Base-by-base conservation (phyloP, 2,113 vertebrate genomes). In the Notarius quadriscutis region DNA sequence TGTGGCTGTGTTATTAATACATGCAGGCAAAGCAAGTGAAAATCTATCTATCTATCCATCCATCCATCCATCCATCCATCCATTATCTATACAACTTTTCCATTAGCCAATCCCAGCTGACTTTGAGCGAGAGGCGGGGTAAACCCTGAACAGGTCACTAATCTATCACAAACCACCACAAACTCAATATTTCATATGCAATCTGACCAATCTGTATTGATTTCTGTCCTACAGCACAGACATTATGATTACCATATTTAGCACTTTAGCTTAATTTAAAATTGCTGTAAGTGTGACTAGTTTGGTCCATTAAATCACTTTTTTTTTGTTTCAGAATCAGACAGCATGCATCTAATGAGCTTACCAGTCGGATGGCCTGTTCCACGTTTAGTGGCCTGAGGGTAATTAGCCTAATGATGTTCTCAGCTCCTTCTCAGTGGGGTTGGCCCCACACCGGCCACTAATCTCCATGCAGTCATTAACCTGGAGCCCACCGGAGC, bases 391-490 rank as follows among this genome's bases (percentile, higher is more conserved):
- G 48, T 71, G 25, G 86, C 91, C 88, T 34, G 15, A 83, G 92
- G 92, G 88, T 90, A 92, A 90, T 71, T 74, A 84, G 89, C 92
- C 89, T 94, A 94, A 93, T 94, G 93, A 94, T 90, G 86, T 92
- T 85, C 79, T 86, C 89, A 84, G 83, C 65, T 87, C 81, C 85
- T 22, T 86, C 91, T 91, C 93, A 92, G 65, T 30, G 90, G 92
- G 93, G 92, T 82, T n/a, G 83, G 60, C 79, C 87, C 72, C 92
- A 93, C 93, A 91, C 87, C 65, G 90, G 93, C 92, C 89, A 92
- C 92, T 94, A 94, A 96, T 93, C 94, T 93, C 53, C 86, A 91
- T 93, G 91, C 89, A 92, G 94, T 95, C 93, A 95, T 95, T 95
- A 95, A 95, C 94, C 94, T 95, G 94, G 71, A 88, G 81, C 81